Evolutionary conservation across 2,888 invertebrate genomes (phyloP).

Genomic region (Laspeyria flexula): DNA sequence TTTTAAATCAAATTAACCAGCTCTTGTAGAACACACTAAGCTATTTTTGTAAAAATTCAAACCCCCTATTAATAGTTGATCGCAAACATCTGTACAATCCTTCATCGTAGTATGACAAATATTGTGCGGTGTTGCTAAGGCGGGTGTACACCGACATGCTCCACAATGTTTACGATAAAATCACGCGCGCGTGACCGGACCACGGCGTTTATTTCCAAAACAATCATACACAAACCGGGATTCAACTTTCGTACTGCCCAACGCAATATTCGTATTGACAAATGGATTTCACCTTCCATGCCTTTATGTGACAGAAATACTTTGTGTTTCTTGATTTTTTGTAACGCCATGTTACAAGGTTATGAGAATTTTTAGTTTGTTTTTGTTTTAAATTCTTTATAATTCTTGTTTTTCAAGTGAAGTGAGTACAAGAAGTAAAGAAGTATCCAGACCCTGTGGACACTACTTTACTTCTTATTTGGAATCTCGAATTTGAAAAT

Average conservation of each 20-base stretch:
- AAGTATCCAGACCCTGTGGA: too few species aligned
- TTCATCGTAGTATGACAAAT: constrained; percentile 52
- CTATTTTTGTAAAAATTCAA: too few species aligned
- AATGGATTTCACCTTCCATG: constrained; percentile 28
- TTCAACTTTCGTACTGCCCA: constrained; percentile 44
- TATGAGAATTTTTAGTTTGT: background rate
- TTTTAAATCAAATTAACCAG: too few species aligned
- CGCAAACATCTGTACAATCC: background rate
- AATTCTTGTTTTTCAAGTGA: too few species aligned
- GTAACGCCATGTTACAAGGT: background rate
- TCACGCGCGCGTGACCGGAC: constrained; percentile 79
- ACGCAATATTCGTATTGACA: constrained; percentile 37
- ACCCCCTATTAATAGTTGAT: background rate
- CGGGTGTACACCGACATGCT: constrained; percentile 46
- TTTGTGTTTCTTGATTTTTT: constrained; percentile 13
- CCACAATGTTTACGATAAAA: constrained; percentile 71
- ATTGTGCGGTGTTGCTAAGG: constrained; percentile 60
- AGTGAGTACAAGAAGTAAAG: too few species aligned
- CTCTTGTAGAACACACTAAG: too few species aligned
- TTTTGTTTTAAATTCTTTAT: background rate
- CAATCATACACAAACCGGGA: constrained; percentile 56
- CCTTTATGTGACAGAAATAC: constrained; percentile 19
- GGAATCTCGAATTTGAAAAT: too few species aligned
- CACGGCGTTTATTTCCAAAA: constrained; percentile 69
- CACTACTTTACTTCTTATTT: too few species aligned